Base-by-base conservation (phyloP, 1,140 invertebrate species). In the Charaxes varanes region DNA sequence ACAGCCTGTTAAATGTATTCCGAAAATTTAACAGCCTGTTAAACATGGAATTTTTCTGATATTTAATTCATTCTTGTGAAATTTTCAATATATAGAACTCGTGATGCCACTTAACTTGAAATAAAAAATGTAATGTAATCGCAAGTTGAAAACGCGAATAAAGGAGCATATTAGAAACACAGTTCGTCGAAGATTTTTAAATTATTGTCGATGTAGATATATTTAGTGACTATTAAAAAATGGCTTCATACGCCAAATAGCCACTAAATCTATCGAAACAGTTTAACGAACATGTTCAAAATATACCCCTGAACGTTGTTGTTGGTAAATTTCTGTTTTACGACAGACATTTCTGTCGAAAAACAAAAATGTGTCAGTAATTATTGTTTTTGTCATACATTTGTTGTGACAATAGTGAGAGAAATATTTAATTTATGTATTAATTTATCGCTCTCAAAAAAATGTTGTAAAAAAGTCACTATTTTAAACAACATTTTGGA, bases 71-170 rank as follows among this genome's bases (percentile, higher is more conserved):
- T n/a, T n/a, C n/a, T 15, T 30, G 13, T 5, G 7, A 4, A 30
- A 16, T 7, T 17, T 31, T 31, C 24, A 37, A 16, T 16, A 31
- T 33, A 30, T 6, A 40, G 24, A 32, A 17, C 17, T 11, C 30
- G 14, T 22, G 33, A 52, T 34, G 37, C 33, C 54, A 62, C 48
- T 51, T 62, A 72, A 71, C 62, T 61, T 65, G 27, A 73, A 82
- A 72, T 74, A 78, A 78, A 66, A 72, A 79, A 82, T 82, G 78
- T 82, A 79, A 79, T 82, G 78, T 79, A 82, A 78, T 69, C 62
- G 63, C 71, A 56, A 53, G 62, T 53, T 69, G 47, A 35, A 44
- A 43, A 36, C 45, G 62, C 63, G 62, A 66, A 53, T 0, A 12
- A 2, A 17, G 17, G 7, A 17, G 24, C 10, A 10, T 36, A 13